Percentiles rank a stretch among this genome's conserved stretches.
These are phyloP conservation scores for Synergus japonicus DNA, from an alignment of 2,888 invertebrate species.

Conservation along the genomic window DNA sequence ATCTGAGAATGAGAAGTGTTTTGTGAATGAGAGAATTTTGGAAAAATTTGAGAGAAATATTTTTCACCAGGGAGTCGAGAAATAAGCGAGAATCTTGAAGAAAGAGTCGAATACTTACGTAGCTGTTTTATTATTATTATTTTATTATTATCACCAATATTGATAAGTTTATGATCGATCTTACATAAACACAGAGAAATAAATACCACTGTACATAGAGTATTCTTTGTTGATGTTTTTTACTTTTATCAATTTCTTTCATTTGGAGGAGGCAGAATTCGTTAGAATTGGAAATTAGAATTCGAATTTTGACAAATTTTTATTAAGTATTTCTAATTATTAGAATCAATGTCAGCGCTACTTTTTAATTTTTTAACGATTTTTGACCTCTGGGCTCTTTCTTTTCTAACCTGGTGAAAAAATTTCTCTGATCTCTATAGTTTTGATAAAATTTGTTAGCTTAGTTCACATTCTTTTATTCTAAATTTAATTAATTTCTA, in stretches of 20 bases:
- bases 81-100: slow-evolving; percentile 2
- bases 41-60: slow-evolving; percentile 23
- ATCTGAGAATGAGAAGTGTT: not conserved
- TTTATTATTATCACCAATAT: slow-evolving; percentile 54
- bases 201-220: slow-evolving; percentile 75
- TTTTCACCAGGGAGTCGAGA: slow-evolving; percentile 33
- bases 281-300: not conserved
- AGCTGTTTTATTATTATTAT: slow-evolving; percentile 57
- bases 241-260: slow-evolving; percentile 59
- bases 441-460: not conserved
- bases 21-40: slow-evolving; percentile 14
- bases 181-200: slow-evolving; percentile 65
- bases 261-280: not conserved
- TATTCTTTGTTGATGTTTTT: slow-evolving; percentile 71
- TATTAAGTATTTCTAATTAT: not conserved
- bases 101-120: not conserved
- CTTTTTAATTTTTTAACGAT: not conserved
- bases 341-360: not conserved
- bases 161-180: slow-evolving; percentile 45
- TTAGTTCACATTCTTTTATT: not conserved
- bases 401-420: slow-evolving; percentile 26
- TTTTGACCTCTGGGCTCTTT: slow-evolving; percentile 1
- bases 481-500: not conserved
- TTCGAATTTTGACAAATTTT: no score
- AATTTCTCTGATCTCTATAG: not conserved